Conservation (phyloP, 1,140 invertebrate species). For the Megalonaias nervosa region DNA sequence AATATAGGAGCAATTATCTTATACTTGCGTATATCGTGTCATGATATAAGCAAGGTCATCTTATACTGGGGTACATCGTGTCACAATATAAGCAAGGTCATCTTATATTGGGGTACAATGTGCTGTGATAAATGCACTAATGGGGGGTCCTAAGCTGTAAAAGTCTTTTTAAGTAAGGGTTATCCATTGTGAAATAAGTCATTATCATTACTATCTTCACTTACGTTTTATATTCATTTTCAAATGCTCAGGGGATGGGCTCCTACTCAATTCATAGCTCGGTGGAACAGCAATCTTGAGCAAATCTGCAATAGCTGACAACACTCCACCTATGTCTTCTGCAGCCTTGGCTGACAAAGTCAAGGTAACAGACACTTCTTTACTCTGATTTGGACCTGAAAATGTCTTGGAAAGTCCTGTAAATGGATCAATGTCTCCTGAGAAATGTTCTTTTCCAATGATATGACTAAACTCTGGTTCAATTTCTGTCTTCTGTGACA, state of each 20-base stretch:
- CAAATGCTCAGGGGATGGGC: conserved; percentile 65
- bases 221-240: conserved; percentile 60
- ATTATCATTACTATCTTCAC: conserved; percentile 12
- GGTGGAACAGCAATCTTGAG: conserved; percentile 83
- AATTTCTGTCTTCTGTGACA: conserved; percentile 37
- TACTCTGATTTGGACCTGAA: conserved; percentile 51
- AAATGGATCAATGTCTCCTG: conserved; percentile 44
- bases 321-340: conserved; percentile 92
- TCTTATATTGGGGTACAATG: no score
- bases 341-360: conserved; percentile 91
- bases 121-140: no score
- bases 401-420: conserved; percentile 55
- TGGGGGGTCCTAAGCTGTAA: no score
- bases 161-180: no score
- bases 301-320: conserved; percentile 91
- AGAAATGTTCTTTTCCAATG: conserved; percentile 35
- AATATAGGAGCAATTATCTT: no score
- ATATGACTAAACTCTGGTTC: conserved; percentile 36
- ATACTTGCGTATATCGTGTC: no score
- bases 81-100: no score
- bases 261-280: conserved; percentile 67
- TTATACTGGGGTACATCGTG: no score
- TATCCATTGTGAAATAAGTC: no score
- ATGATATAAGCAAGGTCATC: no score
- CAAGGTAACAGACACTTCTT: conserved; percentile 90